Conservation (phyloP, 2,888 invertebrate species). For the Acleris emargana region DNA sequence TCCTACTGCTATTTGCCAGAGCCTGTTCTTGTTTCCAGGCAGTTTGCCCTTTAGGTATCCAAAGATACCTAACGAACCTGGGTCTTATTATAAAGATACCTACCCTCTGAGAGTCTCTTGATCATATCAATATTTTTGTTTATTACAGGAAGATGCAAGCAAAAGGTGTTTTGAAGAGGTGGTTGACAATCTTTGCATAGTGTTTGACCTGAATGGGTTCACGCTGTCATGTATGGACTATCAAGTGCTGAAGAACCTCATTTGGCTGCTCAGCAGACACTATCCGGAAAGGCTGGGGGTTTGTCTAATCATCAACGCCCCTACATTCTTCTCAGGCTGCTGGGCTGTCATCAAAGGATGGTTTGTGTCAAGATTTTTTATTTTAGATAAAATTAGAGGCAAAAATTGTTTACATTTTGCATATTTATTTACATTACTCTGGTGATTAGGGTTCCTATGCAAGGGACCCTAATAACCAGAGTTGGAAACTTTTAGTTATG, state of each 20-base stretch:
- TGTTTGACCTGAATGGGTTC: slow-evolving; percentile 90
- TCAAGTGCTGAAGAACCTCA: slow-evolving; percentile 90
- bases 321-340: slow-evolving; percentile 89
- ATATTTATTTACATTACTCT: too few species aligned
- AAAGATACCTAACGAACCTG: too few species aligned
- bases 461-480: too few species aligned
- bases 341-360: slow-evolving; percentile 91
- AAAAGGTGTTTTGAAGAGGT: slow-evolving; percentile 91
- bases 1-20: too few species aligned
- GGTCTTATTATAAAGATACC: too few species aligned
- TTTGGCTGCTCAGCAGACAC: slow-evolving; percentile 90
- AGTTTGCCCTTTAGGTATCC: too few species aligned
- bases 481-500: too few species aligned
- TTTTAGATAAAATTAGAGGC: too few species aligned
- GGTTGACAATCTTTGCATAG: slow-evolving; percentile 90
- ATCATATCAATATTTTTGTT: background rate
- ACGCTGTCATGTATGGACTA: slow-evolving; percentile 92
- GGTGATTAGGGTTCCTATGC: too few species aligned
- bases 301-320: slow-evolving; percentile 89
- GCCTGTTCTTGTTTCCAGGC: too few species aligned
- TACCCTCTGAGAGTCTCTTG: background rate
- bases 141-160: slow-evolving; percentile 87
- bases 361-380: slow-evolving; percentile 62
- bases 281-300: slow-evolving; percentile 91
- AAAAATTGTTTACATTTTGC: too few species aligned